Percentiles rank a stretch among this genome's conserved stretches.
phyloP scores from a whole-genome alignment of 2,888 invertebrate species.

The Zaprionus bogoriensis region DNA sequence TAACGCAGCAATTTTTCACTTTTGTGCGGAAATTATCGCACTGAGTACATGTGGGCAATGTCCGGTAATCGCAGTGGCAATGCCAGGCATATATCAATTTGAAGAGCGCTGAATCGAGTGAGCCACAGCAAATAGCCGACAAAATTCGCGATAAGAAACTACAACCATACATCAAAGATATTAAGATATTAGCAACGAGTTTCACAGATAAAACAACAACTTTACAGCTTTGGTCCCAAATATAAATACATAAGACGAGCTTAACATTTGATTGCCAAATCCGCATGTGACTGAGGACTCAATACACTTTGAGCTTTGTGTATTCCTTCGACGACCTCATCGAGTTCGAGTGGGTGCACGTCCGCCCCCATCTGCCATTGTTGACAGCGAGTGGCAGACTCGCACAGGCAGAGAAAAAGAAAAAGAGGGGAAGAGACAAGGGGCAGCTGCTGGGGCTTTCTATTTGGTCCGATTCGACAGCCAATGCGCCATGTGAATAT shows the following conservation, averaged over 20 bases:
- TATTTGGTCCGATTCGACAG: slow-evolving; percentile 8
- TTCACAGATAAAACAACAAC: neutral
- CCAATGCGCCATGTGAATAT: slow-evolving; percentile 57
- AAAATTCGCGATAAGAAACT: too few relatives aligned
- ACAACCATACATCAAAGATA: too few relatives aligned
- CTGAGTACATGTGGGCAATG: slow-evolving; percentile 7
- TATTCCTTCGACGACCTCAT: neutral
- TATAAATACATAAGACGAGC: neutral
- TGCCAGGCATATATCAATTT: neutral
- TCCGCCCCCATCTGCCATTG: neutral
- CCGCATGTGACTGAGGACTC: slow-evolving; percentile 37
- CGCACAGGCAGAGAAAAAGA: neutral
- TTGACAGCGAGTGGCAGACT: neutral
- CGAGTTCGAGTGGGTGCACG: neutral
- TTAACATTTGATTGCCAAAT: neutral
- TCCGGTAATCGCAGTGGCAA: slow-evolving; percentile 9
- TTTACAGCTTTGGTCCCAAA: neutral
- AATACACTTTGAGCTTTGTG: slow-evolving; percentile 16
- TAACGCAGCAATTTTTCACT: slow-evolving; percentile 8
- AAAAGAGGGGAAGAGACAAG: neutral
- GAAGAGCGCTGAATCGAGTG: neutral
- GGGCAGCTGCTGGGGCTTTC: neutral
- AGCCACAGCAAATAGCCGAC: too few relatives aligned
- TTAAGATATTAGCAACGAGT: too few relatives aligned
- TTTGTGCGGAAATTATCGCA: neutral